These are phyloP conservation scores for Actinernus sp. DNA, from an alignment of 92 coral and sea anemone genomes.

Conservation along the genomic window DNA sequence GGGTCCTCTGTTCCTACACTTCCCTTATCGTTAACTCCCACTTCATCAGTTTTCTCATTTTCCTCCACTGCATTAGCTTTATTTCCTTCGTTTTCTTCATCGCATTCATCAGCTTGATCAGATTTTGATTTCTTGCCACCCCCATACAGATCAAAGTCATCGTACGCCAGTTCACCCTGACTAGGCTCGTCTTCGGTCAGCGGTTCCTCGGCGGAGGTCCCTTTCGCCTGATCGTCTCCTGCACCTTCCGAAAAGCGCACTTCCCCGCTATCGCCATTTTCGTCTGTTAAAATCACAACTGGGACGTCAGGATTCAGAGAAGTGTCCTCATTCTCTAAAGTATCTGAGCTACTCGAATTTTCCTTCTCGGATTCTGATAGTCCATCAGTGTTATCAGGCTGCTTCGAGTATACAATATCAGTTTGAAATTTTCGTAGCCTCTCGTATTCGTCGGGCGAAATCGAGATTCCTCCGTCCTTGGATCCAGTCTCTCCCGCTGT, in stretches of 20 bases:
- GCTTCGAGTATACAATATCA: not conserved
- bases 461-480: constrained; percentile 52
- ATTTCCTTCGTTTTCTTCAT: not conserved
- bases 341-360: not conserved
- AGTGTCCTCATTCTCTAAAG: not conserved
- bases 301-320: constrained; percentile 38
- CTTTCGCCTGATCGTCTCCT: not conserved
- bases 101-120: not conserved
- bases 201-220: constrained; percentile 1
- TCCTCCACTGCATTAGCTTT: not conserved
- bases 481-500: constrained; percentile 12
- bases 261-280: constrained; percentile 58
- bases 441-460: constrained; percentile 73
- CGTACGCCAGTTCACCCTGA: constrained; percentile 55
- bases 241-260: constrained; percentile 10
- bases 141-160: constrained; percentile 71
- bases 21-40: not conserved
- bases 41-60: constrained; percentile 4
- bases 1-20: constrained; percentile 4
- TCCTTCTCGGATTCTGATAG: not conserved
- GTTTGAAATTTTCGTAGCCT: constrained; percentile 12
- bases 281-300: constrained; percentile 75
- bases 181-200: constrained; percentile 10
- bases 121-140: constrained; percentile 22
- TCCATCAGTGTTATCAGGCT: constrained; percentile 1